Base-by-base conservation (phyloP, 2,888 invertebrate species). In the Scaptomyza polygonia region DNA sequence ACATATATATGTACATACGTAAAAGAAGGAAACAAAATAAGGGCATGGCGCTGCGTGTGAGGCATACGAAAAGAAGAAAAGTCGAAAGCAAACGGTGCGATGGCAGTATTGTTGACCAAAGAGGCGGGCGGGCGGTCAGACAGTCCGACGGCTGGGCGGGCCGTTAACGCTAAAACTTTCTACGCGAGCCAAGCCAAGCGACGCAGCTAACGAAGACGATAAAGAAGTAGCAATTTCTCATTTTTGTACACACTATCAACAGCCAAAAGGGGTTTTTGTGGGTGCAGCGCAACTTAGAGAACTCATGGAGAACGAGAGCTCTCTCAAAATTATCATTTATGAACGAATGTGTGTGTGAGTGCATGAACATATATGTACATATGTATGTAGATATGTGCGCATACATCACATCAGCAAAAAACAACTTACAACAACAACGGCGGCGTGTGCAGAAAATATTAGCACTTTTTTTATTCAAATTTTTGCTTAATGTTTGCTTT, bases 121-220 rank as follows among this genome's bases (percentile, higher is more conserved):
- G 32, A 59, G 21, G 2, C 0, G 39, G 27, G 12, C 1, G 9
- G 29, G 42, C 25, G 4, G 61, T 51, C 30, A 43, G 39, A 42
- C 42, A 61, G n/a, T 34, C 34, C n/a, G 65, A 65, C 53, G 59
- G 77, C 44, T 65, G 72, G 76, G 62, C 61, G 62, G 80, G 66
- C 78, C 84, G 86, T 86, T 86, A 81, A 84, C 78, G 73, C 78
- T 78, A 80, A 82, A 86, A 82, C 82, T 82, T 82, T 82, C 82
- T 82, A 82, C 84, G 78, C 81, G 78, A 82, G 80, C 83, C 83
- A 82, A 86, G 83, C 83, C 83, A 83, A 83, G 83, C 83, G 72
- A 62, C 45, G 55, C 39, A 12, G 47, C 54, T 45, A 64, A 72
- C 67, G 64, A 68, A 57, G 70, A 49, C 58, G 58, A 42, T 49